Conservation (phyloP, 2,113 vertebrate species). For the Macaca mulatta region DNA sequence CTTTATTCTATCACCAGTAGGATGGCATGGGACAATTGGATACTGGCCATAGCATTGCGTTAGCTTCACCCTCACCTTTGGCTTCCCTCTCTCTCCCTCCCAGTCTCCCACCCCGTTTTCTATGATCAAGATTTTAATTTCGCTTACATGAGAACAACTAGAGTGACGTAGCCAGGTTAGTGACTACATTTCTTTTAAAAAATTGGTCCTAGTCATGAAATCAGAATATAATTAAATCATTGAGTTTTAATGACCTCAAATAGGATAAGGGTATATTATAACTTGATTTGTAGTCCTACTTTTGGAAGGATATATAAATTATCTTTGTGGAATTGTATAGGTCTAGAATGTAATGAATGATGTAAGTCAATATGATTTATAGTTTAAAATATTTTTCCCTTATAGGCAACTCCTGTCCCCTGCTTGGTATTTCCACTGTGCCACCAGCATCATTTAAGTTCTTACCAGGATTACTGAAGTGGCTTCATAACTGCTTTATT, state of each 20-base stretch:
- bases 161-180: not conserved
- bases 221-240: constrained; percentile 33
- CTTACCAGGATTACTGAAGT: not conserved
- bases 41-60: not conserved
- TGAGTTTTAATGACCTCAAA: constrained; percentile 50
- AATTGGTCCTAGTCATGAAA: constrained; percentile 19
- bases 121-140: constrained; percentile 46
- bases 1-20: not conserved
- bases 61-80: not conserved
- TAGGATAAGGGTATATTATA: not conserved
- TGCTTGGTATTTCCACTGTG: not conserved
- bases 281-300: constrained; percentile 12
- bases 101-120: not conserved
- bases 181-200: constrained; percentile 30
- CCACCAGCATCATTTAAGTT: not conserved
- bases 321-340: not conserved
- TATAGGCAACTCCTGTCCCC: not conserved
- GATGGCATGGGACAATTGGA: not conserved
- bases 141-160: not conserved
- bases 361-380: constrained; percentile 20
- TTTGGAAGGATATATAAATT: constrained; percentile 33
- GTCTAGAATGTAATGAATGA: not conserved
- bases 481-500: not conserved
- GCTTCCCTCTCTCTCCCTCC: not conserved
- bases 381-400: not conserved